Conservation (phyloP, 2,113 vertebrate genomes). For the Ondatra zibethicus region DNA sequence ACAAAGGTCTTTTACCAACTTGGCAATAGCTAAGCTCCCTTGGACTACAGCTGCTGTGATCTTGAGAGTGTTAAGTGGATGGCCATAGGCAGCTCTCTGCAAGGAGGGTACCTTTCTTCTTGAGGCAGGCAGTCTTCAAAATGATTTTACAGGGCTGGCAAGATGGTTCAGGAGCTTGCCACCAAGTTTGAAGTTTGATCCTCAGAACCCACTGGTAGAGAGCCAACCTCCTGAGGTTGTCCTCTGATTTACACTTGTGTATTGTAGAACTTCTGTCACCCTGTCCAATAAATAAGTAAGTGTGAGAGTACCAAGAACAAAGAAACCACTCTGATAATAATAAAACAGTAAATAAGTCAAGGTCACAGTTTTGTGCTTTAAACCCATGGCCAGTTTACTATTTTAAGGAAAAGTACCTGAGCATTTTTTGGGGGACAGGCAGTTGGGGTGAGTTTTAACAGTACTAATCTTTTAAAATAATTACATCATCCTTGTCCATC, state of each 20-base stretch:
- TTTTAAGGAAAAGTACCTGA: neutral
- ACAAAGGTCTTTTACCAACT: neutral
- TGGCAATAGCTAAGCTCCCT: neutral
- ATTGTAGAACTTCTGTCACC: neutral
- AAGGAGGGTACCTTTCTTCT: neutral
- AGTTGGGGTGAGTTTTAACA: too few relatives aligned
- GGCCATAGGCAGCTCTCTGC: neutral
- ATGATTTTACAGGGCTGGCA: neutral
- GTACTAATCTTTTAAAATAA: neutral
- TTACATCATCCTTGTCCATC: neutral
- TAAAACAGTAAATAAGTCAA: neutral
- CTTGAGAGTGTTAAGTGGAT: neutral
- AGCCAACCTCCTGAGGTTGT: neutral
- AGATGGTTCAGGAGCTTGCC: neutral
- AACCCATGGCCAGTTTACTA: neutral
- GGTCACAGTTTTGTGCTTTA: neutral
- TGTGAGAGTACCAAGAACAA: neutral
- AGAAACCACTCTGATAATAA: neutral
- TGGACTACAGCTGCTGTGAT: neutral
- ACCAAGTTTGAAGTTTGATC: neutral
- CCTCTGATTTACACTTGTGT: neutral
- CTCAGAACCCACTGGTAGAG: neutral
- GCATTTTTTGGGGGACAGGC: neutral
- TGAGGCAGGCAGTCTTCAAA: neutral
- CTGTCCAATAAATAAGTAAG: neutral